Conservation (phyloP, 2,797 vertebrate genomes). For the Pterois miles region DNA sequence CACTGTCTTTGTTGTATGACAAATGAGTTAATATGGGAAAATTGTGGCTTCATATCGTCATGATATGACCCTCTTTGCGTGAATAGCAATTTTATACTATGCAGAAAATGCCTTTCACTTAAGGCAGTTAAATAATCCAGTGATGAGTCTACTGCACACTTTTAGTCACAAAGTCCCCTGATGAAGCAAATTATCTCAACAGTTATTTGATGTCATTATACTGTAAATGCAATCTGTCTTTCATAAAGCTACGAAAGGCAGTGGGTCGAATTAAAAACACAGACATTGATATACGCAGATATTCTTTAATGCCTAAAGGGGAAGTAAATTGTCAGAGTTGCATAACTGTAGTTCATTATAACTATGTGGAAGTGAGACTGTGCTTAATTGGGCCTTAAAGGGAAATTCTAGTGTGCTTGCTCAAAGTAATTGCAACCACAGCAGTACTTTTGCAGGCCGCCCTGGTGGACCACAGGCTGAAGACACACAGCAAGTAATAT, state of each 20-base stretch:
- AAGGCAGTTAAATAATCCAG: constrained; percentile 28
- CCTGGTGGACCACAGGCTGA: background rate
- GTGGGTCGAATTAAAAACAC: background rate
- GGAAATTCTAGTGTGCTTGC: constrained; percentile 7
- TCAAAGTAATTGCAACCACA: constrained; percentile 6
- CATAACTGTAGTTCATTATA: constrained; percentile 40
- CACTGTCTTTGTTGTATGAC: constrained; percentile 60
- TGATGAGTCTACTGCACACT: constrained; percentile 10
- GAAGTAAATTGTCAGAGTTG: constrained; percentile 42
- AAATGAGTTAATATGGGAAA: constrained; percentile 62
- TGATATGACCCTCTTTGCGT: constrained; percentile 20
- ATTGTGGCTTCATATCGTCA: constrained; percentile 35
- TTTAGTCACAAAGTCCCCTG: constrained; percentile 41
- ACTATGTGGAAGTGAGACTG: constrained; percentile 25
- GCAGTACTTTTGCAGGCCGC: background rate
- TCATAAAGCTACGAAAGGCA: constrained; percentile 13
- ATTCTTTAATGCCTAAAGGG: constrained; percentile 23
- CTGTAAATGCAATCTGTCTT: background rate
- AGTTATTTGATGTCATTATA: background rate
- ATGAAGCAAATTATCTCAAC: constrained; percentile 45
- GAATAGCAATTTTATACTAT: constrained; percentile 22
- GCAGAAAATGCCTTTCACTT: constrained; percentile 21
- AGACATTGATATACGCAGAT: background rate
- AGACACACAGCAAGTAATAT: background rate
- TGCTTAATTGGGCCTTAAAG: constrained; percentile 61